phyloP scores from a whole-genome alignment of 2,797 vertebrate species.

The Characodon lateralis region DNA sequence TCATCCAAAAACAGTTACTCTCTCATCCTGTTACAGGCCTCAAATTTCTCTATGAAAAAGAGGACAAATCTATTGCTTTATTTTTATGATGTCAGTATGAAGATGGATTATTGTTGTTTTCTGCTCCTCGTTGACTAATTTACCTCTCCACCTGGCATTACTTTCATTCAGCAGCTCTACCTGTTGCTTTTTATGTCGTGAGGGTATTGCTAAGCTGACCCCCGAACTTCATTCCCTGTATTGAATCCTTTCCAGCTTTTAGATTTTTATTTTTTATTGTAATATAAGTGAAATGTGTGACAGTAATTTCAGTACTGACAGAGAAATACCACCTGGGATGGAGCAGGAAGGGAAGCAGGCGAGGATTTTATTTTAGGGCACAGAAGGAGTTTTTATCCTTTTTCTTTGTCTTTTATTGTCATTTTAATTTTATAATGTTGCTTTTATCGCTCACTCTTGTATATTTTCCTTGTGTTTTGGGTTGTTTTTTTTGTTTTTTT shows the following conservation, averaged over 20 bases:
- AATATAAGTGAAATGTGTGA: conserved; percentile 79
- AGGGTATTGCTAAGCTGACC: conserved; percentile 47
- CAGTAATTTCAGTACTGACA: conserved; percentile 74
- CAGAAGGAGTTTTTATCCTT: conserved; percentile 64
- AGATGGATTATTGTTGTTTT: conserved; percentile 74
- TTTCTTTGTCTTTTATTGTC: conserved; percentile 76
- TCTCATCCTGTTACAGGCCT: conserved; percentile 44
- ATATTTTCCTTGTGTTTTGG: conserved; percentile 56
- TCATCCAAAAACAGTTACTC: conserved; percentile 9
- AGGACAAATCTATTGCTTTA: conserved; percentile 49
- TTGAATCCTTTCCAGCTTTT: conserved; percentile 40
- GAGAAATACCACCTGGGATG: conserved; percentile 57
- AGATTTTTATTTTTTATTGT: conserved; percentile 74
- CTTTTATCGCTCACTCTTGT: conserved; percentile 70
- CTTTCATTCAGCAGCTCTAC: conserved; percentile 66
- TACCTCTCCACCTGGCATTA: conserved; percentile 65
- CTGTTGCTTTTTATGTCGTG: conserved; percentile 69
- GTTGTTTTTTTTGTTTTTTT: neutral
- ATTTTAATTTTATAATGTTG: conserved; percentile 82
- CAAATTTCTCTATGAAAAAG: conserved; percentile 45
- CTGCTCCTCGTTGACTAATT: conserved; percentile 74
- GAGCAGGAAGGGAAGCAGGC: conserved; percentile 39
- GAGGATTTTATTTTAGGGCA: conserved; percentile 54
- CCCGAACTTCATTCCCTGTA: conserved; percentile 50
- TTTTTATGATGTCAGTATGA: conserved; percentile 74